These are phyloP conservation scores for Eupeodes latifasciatus DNA, from an alignment of 2,888 invertebrate species.

Conservation along the genomic window DNA sequence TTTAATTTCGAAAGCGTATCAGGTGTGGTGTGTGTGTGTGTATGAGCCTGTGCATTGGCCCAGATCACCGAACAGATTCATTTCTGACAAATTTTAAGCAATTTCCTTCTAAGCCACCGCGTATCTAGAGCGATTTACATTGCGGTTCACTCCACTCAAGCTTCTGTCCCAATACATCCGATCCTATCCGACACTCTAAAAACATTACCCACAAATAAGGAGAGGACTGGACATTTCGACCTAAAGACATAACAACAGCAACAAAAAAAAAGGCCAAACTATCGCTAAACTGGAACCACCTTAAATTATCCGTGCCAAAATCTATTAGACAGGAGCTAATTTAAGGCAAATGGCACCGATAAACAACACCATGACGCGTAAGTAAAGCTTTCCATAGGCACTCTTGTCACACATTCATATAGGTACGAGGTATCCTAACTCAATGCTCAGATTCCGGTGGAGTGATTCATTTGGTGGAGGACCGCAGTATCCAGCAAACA, in stretches of 20 bases:
- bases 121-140: slow-evolving; percentile 67
- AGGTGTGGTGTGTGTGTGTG: slow-evolving; percentile 71
- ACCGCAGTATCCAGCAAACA: neutral
- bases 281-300: slow-evolving; percentile 64
- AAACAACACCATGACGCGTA: slow-evolving; percentile 75
- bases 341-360: slow-evolving; percentile 75
- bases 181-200: slow-evolving; percentile 44
- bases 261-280: slow-evolving; percentile 34
- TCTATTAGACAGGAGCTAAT: slow-evolving; percentile 76
- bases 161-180: slow-evolving; percentile 71
- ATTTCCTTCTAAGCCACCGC: slow-evolving; percentile 70
- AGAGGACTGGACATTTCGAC: slow-evolving; percentile 35
- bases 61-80: slow-evolving; percentile 67
- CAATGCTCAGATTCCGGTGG: slow-evolving; percentile 64
- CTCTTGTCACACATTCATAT: slow-evolving; percentile 28
- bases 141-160: slow-evolving; percentile 59
- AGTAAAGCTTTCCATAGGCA: slow-evolving; percentile 63
- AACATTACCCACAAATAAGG: slow-evolving; percentile 50
- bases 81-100: slow-evolving; percentile 75
- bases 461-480: slow-evolving; percentile 72
- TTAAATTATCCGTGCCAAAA: slow-evolving; percentile 76
- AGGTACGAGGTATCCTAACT: neutral
- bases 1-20: slow-evolving; percentile 59
- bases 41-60: slow-evolving; percentile 64
- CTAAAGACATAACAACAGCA: slow-evolving; percentile 3